Conservation (phyloP, 2,797 vertebrate genomes). For the Sebastes itinus region DNA sequence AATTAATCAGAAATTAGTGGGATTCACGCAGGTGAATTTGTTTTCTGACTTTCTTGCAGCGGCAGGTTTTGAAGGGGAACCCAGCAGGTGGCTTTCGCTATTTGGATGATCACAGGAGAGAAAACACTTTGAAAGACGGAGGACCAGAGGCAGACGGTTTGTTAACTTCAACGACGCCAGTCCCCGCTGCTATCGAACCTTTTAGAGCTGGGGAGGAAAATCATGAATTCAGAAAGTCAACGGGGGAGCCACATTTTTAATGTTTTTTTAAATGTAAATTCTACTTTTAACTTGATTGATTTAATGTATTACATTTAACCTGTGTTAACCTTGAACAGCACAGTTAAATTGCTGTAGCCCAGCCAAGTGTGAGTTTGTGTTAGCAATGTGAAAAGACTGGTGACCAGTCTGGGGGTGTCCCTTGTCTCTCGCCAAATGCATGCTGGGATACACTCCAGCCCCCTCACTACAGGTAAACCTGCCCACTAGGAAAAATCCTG, state of each 20-base stretch:
- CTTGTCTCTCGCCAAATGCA: conserved; percentile 15
- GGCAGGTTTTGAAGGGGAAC: conserved; percentile 9
- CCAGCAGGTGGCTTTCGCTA: conserved; percentile 47
- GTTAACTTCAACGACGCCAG: not conserved
- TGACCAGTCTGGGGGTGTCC: not conserved
- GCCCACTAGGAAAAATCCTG: not conserved
- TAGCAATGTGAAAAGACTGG: not conserved
- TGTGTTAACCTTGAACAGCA: not conserved
- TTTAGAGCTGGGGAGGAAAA: not conserved
- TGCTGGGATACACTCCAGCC: not conserved
- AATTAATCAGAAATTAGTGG: not conserved
- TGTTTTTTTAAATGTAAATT: not conserved
- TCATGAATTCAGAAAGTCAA: not conserved
- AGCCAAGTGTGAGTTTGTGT: not conserved
- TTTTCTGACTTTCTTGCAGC: conserved; percentile 19
- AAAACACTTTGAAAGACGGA: conserved; percentile 23
- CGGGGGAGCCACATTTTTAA: not conserved
- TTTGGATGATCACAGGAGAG: conserved; percentile 47
- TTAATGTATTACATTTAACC: not conserved
- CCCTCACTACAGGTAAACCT: not conserved
- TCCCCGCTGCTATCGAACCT: not conserved
- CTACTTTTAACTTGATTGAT: not conserved
- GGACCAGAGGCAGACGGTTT: not conserved
- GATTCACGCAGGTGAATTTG: not conserved
- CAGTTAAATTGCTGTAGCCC: not conserved